phyloP scores from a whole-genome alignment of 2,888 invertebrate genomes.

The Ochropleura leucogaster region DNA sequence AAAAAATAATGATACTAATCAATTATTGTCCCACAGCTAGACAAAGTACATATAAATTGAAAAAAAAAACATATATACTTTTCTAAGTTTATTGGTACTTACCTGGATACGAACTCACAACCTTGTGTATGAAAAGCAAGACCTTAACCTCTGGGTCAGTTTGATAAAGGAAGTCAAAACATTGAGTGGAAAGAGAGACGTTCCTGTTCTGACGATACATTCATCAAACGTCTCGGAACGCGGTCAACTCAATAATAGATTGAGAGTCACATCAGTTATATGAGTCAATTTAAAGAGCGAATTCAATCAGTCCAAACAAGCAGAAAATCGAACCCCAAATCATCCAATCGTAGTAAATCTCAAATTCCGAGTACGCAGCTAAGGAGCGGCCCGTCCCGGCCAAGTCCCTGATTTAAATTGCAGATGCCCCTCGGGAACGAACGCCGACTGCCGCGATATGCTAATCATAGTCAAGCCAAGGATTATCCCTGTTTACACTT shows the following conservation, averaged over 20 bases:
- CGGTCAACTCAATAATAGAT: slow-evolving; percentile 56
- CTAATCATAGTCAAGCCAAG: slow-evolving; percentile 90
- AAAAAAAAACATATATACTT: no score
- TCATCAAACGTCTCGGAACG: slow-evolving; percentile 26
- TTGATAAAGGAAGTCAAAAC: slow-evolving; percentile 49
- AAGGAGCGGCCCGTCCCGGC: slow-evolving; percentile 88
- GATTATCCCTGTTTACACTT: slow-evolving; percentile 91
- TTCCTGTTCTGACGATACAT: slow-evolving; percentile 8
- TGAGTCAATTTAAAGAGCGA: slow-evolving; percentile 83
- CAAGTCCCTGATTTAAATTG: slow-evolving; percentile 90
- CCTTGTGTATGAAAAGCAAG: no score
- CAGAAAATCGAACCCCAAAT: slow-evolving; percentile 90
- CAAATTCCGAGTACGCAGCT: slow-evolving; percentile 87
- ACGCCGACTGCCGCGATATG: slow-evolving; percentile 90
- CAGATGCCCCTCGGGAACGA: slow-evolving; percentile 87
- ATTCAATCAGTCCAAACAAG: slow-evolving; percentile 89
- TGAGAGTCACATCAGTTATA: slow-evolving; percentile 70
- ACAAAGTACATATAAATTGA: no score
- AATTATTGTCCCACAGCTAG: no score
- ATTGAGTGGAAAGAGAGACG: slow-evolving; percentile 30
- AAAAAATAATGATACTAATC: no score
- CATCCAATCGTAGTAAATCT: slow-evolving; percentile 89
- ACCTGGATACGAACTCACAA: no score
- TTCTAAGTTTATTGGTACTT: no score
- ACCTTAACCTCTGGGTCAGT: no score